Base-by-base conservation (phyloP, 2,113 vertebrate genomes). In the Trichechus manatus region DNA sequence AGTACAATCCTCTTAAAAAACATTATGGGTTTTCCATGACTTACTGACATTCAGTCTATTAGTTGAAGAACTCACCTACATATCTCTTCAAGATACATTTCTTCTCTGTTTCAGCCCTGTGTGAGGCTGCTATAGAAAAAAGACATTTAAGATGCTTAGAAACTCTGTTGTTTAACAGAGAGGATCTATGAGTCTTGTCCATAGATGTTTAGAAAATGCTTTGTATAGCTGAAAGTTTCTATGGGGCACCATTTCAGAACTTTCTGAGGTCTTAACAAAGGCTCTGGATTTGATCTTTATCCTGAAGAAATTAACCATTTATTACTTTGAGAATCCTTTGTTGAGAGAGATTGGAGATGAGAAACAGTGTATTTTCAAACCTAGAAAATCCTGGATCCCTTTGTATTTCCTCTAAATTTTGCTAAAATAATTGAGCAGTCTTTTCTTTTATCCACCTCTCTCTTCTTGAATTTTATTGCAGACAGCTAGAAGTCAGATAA, bases 331-430 rank as follows among this genome's bases (percentile, higher is more conserved):
- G 70, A 44, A 83, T 83, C n/a, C 19, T 80, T 87, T 91, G 91
- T 1, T 44, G 53, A 66, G 63, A 83, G 9, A 79, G n/a, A 17
- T 31, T 92, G 2, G 44, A 92, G 19, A 61, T 77, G 61, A 87
- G 42, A 89, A 42, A 91, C 17, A 56, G 17, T 44, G 84, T 63
- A 82, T 75, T 87, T 77, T 84, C 79, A 92, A 92, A 53, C 39
- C 11, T 20, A 42, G 72, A 22, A 85, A 91, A 72, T 84, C 25
- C 56, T 42, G 39, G 53, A 66, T 91, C 39, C 14, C 61, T 33
- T 33, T 66, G 11, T 44, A 68, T 81, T 86, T 90, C 56, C 25
- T 79, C 68, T 94, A 81, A 81, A 70, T 89, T 89, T 63, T 89
- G 14, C 5, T 72, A 20, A 74, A 66, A 56, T 13, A 36, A 44